A percentile compares a stretch with the other conserved stretches of the same genome.
Conservation (phyloP, 2,888 invertebrate genomes). For the Heterodera filipjevi region DNA sequence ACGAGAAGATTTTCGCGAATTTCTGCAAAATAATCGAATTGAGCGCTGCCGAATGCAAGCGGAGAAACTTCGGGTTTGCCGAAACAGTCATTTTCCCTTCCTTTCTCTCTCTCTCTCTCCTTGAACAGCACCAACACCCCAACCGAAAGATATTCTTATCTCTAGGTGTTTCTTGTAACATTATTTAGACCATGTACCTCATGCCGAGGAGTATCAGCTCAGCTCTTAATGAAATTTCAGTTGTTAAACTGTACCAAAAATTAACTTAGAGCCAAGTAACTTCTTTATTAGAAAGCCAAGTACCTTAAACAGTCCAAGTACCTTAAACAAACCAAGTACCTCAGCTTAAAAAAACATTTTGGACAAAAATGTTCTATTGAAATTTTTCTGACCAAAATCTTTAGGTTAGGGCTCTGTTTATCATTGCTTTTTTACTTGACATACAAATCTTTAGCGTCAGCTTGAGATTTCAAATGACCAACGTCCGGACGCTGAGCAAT, state of each 20-base stretch:
- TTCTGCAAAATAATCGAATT: constrained; percentile 1
- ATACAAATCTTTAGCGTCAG: not conserved
- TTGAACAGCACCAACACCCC: not conserved
- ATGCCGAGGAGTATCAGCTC: not conserved
- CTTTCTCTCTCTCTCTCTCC: not conserved
- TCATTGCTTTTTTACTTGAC: not conserved
- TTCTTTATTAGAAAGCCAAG: not conserved
- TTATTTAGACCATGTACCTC: not conserved
- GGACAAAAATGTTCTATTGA: not conserved
- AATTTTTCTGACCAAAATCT: not conserved
- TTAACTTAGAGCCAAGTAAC: not conserved
- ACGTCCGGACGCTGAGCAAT: not conserved
- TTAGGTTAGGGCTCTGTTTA: not conserved
- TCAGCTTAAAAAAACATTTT: not conserved
- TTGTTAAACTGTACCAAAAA: not conserved
- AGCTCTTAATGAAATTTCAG: not conserved
- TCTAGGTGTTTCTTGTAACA: not conserved
- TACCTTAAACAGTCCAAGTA: not conserved
- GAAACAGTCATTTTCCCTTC: not conserved
- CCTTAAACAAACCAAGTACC: not conserved
- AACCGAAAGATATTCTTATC: not conserved
- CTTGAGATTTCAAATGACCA: too few species aligned
- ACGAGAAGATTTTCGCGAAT: not conserved
- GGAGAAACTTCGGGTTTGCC: constrained; percentile 3
- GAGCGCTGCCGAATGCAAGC: constrained; percentile 3